Conservation (phyloP, 2,797 vertebrate genomes). For the Graptemys geographica region DNA sequence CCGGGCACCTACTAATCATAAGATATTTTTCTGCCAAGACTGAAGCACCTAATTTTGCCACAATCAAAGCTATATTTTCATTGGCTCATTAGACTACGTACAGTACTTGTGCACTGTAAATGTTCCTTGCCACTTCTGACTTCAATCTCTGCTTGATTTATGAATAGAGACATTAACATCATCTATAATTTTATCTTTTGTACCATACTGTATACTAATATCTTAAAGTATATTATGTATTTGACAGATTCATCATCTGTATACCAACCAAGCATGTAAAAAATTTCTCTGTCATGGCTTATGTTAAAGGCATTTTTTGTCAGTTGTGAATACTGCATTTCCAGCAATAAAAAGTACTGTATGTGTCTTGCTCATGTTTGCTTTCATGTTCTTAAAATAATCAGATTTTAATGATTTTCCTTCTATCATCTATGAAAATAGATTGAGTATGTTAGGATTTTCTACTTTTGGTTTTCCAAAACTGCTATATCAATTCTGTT, state of each 20-base stretch:
- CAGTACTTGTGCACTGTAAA: background rate
- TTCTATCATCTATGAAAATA: background rate
- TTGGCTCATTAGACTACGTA: background rate
- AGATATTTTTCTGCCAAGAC: background rate
- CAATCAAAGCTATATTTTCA: background rate
- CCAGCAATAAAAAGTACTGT: background rate
- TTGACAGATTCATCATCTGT: background rate
- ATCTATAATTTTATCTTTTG: slow-evolving; percentile 8
- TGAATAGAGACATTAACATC: background rate
- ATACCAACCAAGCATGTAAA: background rate
- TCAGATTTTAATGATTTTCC: background rate
- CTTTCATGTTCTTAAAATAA: background rate
- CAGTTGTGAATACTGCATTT: background rate
- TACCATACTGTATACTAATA: rapidly evolving
- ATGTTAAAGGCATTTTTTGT: background rate
- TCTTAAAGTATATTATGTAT: background rate
- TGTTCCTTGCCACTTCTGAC: background rate
- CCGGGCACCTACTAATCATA: background rate
- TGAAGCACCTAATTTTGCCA: background rate
- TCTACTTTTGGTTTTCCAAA: background rate
- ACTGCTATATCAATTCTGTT: background rate
- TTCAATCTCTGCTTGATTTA: background rate
- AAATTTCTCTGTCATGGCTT: background rate
- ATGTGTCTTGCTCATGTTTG: background rate
- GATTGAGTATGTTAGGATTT: background rate